A percentile compares a stretch with the other conserved stretches of the same genome.
phyloP scores from a whole-genome alignment of 2,113 vertebrate genomes.

The Chaetorhynchus papuensis region DNA sequence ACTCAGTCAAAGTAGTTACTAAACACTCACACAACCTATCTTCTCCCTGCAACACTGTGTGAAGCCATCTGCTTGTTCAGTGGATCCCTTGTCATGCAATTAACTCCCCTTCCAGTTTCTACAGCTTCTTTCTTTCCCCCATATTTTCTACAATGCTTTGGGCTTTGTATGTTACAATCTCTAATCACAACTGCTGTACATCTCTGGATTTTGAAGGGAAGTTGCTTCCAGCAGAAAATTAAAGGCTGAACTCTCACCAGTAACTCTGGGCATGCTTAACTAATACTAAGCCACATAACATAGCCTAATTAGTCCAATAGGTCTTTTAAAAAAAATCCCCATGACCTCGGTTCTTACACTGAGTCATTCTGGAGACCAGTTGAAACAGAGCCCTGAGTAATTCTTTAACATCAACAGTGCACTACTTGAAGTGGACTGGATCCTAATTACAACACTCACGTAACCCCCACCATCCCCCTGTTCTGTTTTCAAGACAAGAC shows the following conservation, averaged over 20 bases:
- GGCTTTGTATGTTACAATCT: slow-evolving; percentile 42
- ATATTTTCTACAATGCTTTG: slow-evolving; percentile 34
- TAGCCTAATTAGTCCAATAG: slow-evolving; percentile 32
- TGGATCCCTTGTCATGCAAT: not conserved
- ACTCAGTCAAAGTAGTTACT: not conserved
- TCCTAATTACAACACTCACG: not conserved
- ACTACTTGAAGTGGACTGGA: not conserved
- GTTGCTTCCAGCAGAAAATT: slow-evolving; percentile 60
- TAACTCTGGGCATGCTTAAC: slow-evolving; percentile 44
- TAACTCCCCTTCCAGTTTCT: slow-evolving; percentile 25
- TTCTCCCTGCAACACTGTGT: not conserved
- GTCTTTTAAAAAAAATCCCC: not conserved
- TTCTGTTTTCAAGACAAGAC: not conserved
- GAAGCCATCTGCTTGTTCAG: not conserved
- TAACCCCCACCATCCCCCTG: not conserved
- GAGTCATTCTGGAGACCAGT: slow-evolving; percentile 49
- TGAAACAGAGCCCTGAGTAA: slow-evolving; percentile 37
- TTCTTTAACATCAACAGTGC: not conserved
- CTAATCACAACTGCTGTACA: slow-evolving; percentile 36
- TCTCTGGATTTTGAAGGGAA: slow-evolving; percentile 50
- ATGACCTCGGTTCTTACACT: not conserved
- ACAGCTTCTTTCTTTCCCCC: slow-evolving; percentile 25
- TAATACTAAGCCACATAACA: slow-evolving; percentile 50
- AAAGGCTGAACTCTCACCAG: slow-evolving; percentile 33
- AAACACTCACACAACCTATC: not conserved